A percentile compares a stretch with the other conserved stretches of the same genome.
Conservation (phyloP, 2,888 invertebrate species). For the Synergus laeviventris region DNA sequence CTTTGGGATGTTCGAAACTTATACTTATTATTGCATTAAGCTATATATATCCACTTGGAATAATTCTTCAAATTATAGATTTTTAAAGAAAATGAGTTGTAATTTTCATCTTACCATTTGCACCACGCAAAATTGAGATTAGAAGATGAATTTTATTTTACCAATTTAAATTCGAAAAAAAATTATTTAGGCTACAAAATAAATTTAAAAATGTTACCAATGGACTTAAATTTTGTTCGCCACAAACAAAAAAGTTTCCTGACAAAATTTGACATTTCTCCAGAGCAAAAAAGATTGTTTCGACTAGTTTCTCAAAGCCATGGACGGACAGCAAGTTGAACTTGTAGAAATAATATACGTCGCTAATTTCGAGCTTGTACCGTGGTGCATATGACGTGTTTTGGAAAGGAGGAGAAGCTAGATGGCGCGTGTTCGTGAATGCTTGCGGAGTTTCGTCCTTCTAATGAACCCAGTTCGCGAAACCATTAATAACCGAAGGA, state of each 20-base stretch:
- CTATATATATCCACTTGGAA: slow-evolving; percentile 35
- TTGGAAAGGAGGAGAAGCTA: slow-evolving; percentile 44
- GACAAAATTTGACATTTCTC: neutral
- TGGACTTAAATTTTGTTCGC: slow-evolving; percentile 4
- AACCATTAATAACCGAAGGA: slow-evolving; percentile 73
- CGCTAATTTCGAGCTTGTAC: slow-evolving; percentile 54
- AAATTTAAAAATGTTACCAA: no score
- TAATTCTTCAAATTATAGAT: slow-evolving; percentile 37
- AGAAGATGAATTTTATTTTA: neutral
- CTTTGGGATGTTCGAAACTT: slow-evolving; percentile 57
- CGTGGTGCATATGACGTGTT: slow-evolving; percentile 55
- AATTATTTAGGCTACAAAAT: neutral
- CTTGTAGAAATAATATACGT: slow-evolving; percentile 55
- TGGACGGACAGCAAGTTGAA: slow-evolving; percentile 35
- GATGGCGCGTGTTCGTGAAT: slow-evolving; percentile 52
- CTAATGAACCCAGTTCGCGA: slow-evolving; percentile 72
- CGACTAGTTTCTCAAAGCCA: neutral
- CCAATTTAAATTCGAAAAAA: no score
- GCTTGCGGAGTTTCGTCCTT: slow-evolving; percentile 60
- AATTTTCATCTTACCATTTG: neutral
- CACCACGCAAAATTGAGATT: neutral
- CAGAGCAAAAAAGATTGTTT: slow-evolving; percentile 22
- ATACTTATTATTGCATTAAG: slow-evolving; percentile 73
- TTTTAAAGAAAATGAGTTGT: neutral
- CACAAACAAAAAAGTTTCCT: slow-evolving; percentile 4